Conservation (phyloP, 2,888 invertebrate genomes). For the Coleophora flavipennella region DNA sequence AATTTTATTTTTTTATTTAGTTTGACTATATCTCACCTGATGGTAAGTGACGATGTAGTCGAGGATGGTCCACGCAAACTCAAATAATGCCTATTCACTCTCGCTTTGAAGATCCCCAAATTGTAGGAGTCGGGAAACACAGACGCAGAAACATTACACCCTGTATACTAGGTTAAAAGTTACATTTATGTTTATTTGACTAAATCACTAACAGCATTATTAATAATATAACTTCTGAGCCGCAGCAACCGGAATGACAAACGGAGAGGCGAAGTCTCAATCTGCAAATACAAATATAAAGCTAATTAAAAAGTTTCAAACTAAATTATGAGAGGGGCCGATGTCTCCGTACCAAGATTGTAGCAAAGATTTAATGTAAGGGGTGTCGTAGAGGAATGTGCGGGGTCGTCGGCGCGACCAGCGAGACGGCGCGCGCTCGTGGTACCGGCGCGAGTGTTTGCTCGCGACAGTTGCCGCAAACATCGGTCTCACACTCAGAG, state of each 20-base stretch:
- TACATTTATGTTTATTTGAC: conserved; percentile 14
- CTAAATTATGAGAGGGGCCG: conserved; percentile 72
- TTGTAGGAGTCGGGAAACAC: too few relatives aligned
- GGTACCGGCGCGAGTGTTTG: conserved; percentile 56
- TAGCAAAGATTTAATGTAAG: conserved; percentile 61
- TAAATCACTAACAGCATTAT: conserved; percentile 36
- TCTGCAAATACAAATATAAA: conserved; percentile 73
- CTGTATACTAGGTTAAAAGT: too few relatives aligned
- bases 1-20: too few relatives aligned
- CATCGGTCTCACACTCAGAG: conserved; percentile 62
- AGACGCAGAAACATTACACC: too few relatives aligned
- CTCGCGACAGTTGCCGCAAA: conserved; percentile 57
- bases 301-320: conserved; percentile 73
- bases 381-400: conserved; percentile 50
- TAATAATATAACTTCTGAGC: conserved; percentile 62
- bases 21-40: too few relatives aligned
- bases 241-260: conserved; percentile 59
- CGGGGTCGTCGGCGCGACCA: conserved; percentile 18
- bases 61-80: too few relatives aligned
- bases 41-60: too few relatives aligned
- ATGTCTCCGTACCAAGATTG: conserved; percentile 65
- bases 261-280: conserved; percentile 64
- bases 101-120: too few relatives aligned
- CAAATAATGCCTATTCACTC: too few relatives aligned
- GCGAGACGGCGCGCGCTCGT: conserved; percentile 25